Evolutionary conservation across 92 coral and sea anemone species (phyloP).

Genomic region (Porites rus): DNA sequence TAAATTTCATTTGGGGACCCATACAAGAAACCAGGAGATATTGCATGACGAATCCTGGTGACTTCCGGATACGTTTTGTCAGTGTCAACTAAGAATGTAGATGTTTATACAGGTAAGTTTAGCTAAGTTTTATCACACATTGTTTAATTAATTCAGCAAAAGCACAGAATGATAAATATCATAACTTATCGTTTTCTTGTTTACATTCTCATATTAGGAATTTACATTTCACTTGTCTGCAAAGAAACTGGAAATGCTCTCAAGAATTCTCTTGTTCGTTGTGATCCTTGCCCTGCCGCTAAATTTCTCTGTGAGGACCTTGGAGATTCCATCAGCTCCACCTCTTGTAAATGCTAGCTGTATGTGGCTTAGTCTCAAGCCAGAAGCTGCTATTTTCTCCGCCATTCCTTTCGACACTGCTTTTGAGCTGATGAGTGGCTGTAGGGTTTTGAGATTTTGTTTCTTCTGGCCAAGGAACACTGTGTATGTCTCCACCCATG

Average conservation of each 20-base stretch:
- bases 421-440: slow-evolving; percentile 49
- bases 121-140: no score
- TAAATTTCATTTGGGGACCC: no score
- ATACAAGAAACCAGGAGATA: no score
- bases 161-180: no score
- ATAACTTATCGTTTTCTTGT: no score
- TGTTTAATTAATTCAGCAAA: no score
- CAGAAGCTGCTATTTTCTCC: slow-evolving; percentile 66
- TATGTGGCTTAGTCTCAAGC: slow-evolving; percentile 53
- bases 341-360: slow-evolving; percentile 55
- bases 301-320: slow-evolving; percentile 51
- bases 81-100: no score
- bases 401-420: slow-evolving; percentile 50
- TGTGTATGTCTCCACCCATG: slow-evolving; percentile 44
- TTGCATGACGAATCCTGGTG: no score
- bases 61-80: no score
- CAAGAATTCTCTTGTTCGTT: slow-evolving; percentile 51
- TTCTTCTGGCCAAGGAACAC: slow-evolving; percentile 25
- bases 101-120: no score
- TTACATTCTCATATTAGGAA: no score
- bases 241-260: slow-evolving; percentile 58
- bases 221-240: neutral
- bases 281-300: slow-evolving; percentile 66
- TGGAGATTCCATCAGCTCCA: slow-evolving; percentile 52
- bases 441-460: slow-evolving; percentile 29